A percentile compares a stretch with the other conserved stretches of the same genome.
Evolutionary conservation across 2,888 invertebrate species (phyloP).

Genomic region (Rhogogaster chlorosoma): DNA sequence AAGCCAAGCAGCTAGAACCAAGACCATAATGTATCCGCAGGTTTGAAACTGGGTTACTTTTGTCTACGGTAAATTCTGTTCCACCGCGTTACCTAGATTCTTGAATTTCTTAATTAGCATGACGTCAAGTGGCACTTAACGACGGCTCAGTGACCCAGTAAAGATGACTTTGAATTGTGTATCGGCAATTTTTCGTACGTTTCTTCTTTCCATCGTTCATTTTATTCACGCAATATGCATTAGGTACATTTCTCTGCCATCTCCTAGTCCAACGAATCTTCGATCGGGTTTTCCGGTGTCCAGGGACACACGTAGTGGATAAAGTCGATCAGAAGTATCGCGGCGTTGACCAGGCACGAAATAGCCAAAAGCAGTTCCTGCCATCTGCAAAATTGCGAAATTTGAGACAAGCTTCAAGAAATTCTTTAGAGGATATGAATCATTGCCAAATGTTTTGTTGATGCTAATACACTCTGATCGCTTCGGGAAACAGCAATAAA

Average conservation of each 20-base stretch:
- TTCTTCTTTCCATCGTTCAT: not conserved
- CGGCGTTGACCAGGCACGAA: conserved; percentile 29
- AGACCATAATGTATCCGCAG: not conserved
- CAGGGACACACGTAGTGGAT: conserved; percentile 25
- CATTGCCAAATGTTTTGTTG: not conserved
- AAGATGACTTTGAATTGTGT: not conserved
- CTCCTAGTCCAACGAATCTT: not conserved
- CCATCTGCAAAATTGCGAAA: not conserved
- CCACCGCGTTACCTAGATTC: conserved; percentile 9
- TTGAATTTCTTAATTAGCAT: conserved; percentile 37
- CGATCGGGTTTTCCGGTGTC: not conserved
- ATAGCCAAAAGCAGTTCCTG: conserved; percentile 32
- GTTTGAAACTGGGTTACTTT: conserved; percentile 3
- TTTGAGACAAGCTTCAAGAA: not conserved
- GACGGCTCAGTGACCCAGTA: conserved; percentile 15
- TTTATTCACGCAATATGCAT: not conserved
- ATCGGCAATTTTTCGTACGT: not conserved
- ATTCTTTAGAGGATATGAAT: not conserved
- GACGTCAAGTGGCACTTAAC: conserved; percentile 15
- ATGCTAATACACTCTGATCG: not conserved
- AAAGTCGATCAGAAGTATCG: conserved; percentile 26
- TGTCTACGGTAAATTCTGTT: not conserved
- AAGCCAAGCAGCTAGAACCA: not conserved
- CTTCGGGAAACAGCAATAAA: not conserved
- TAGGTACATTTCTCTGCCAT: not conserved